Evolutionary conservation across 2,888 invertebrate genomes (phyloP), one percentile per base, ranked within the genome.

Genomic region (Silvanus unidentatus): DNA sequence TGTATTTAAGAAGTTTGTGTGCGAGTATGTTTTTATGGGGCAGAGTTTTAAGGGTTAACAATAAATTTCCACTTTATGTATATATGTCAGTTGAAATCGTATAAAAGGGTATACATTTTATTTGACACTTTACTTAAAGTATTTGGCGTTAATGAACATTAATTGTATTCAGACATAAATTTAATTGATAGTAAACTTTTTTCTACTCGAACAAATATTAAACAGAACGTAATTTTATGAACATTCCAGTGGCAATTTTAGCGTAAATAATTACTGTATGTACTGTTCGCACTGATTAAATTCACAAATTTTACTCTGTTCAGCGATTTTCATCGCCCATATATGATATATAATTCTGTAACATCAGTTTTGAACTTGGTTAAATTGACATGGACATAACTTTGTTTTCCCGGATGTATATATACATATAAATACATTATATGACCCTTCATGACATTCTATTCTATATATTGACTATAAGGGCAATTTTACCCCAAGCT

Each of bases 381-480:
- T 32, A 32, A 32, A 32, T 32, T 32, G 32, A 32, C 32, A 32
- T 32, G 32, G 32, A 32, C 32, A 32, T 32, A 32, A 32, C 32
- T 32, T 32, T 32, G 32, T 32, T 32, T 32, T 12, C 32, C 32
- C 32, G 32, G 32, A 32, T 32, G 32, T 48, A 48, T 45, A 47
- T 50, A 50, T 48, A 50, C 44, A 48, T 50, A 50, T 50, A 50
- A 50, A 50, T 50, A 50, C 48, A 50, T 50, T 48, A 50, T 48
- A 44, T 44, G 48, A 50, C 50, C 50, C 50, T 48, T 48, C 46
- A 46, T 37, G 48, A 50, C 46, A 46, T 48, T 50, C 49, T 47
- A 46, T 48, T 48, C 44, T 48, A 37, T 37, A 37, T 37, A 37
- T 16, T 37, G 14, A 37, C 5, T 37, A 32, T 32, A 16, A 16